These are phyloP conservation scores for Iphiclides podalirius DNA, from an alignment of 2,888 invertebrate species.

Conservation along the genomic window DNA sequence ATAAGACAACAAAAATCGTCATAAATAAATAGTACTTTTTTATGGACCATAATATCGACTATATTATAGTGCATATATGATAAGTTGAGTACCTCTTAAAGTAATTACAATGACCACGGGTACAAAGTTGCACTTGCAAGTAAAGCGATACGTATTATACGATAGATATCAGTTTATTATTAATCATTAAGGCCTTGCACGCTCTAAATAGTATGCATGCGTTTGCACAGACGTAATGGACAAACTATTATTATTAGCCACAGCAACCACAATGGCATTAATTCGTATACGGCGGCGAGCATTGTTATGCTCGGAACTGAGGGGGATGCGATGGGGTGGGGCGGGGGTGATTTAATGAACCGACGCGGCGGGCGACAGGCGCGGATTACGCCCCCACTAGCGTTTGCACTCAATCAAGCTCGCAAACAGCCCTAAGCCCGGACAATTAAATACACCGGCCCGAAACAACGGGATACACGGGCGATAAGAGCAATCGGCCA, in stretches of 20 bases:
- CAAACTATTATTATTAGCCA: conserved; percentile 22
- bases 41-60: too few species aligned
- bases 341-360: conserved; percentile 73
- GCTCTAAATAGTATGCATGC: conserved; percentile 7
- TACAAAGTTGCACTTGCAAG: too few species aligned
- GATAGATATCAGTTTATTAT: neutral
- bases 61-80: too few species aligned
- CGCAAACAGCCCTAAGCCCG: conserved; percentile 74
- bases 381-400: conserved; percentile 74
- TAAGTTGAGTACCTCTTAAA: too few species aligned
- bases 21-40: too few species aligned
- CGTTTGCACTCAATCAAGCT: conserved; percentile 78
- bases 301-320: conserved; percentile 44
- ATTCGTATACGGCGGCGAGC: conserved; percentile 68
- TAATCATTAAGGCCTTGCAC: neutral
- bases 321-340: conserved; percentile 35
- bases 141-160: too few species aligned
- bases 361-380: conserved; percentile 71
- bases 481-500: conserved; percentile 65
- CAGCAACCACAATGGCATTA: conserved; percentile 64
- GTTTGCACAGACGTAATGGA: conserved; percentile 15
- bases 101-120: too few species aligned
- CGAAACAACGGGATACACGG: conserved; percentile 69
- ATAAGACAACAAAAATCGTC: too few species aligned
- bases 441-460: conserved; percentile 73